Base-by-base conservation (phyloP, 1,140 invertebrate genomes). In the Ceratitis capitata region DNA sequence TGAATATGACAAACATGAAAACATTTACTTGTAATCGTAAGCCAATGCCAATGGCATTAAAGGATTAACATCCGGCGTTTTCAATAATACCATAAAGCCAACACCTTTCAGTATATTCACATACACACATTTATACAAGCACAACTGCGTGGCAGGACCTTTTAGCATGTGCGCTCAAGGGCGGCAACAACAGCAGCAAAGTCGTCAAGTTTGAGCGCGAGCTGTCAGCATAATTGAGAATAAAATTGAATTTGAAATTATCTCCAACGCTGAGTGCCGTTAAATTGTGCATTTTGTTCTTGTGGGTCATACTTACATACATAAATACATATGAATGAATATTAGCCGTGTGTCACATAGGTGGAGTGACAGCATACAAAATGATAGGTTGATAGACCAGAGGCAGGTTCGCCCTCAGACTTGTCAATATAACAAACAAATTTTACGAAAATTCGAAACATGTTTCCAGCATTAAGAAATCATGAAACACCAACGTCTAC, bases 11-110 rank as follows among this genome's bases (percentile, higher is more conserved):
- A 78, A 78, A 78, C 69, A 78, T 78, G 69, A 78, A 78, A 78
- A 78, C 69, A 78, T 78, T 78, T 78, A 47, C 69, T 78, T 78
- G 69, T 78, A 78, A 78, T 78, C 69, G 69, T 78, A 78, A 23
- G 69, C 69, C 69, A 23, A 78, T 12, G 69, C 69, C 69, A 78
- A 78, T 78, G 69, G 69, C 42, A 78, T 78, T 78, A 78, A 78
- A 78, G 69, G 69, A 78, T 78, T 78, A 78, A 78, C 69, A 78
- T 39, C 69, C 69, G 69, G 69, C 69, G 10, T 78, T 78, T 78
- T 45, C 69, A 78, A 78, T 78, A 78, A 78, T 45, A 47, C 39
- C n/a, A n/a, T 78, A 78, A 78, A 45, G 32, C 19, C 69, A 45
- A 78, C 69, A 45, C 69, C 29, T 69, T 39, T 69, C 32, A 19